Evolutionary conservation across 2,888 invertebrate species (phyloP).

Genomic region (Xestia c-nigrum): DNA sequence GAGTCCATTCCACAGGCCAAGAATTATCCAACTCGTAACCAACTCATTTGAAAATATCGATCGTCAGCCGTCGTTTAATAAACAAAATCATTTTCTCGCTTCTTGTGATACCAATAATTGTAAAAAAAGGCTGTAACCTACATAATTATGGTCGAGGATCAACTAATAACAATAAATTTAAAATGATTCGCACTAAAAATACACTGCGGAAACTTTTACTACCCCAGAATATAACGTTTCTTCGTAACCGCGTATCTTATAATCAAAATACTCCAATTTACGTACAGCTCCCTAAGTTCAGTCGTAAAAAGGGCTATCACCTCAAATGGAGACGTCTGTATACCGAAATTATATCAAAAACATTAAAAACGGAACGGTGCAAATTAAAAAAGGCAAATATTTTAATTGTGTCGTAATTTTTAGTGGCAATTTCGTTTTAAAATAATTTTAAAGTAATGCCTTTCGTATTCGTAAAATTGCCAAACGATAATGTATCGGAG

Average conservation of each 20-base stretch:
- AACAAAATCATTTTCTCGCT: not conserved
- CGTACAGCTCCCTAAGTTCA: conserved; percentile 38
- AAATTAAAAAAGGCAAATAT: conserved; percentile 46
- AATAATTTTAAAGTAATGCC: conserved; percentile 63
- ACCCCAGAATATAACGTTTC: conserved; percentile 23
- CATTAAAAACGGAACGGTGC: conserved; percentile 51
- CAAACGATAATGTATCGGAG: conserved; percentile 58
- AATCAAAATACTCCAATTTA: conserved; percentile 48
- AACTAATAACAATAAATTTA: conserved; percentile 33
- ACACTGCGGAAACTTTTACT: conserved; percentile 38
- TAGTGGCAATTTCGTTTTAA: conserved; percentile 53
- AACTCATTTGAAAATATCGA: not conserved
- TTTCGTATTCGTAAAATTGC: conserved; percentile 52
- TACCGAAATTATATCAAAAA: conserved; percentile 59
- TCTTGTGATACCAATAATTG: not conserved
- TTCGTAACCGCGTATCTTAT: conserved; percentile 37
- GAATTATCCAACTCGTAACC: not conserved
- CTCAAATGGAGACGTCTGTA: conserved; percentile 67
- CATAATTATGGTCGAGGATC: not conserved
- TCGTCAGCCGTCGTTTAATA: not conserved
- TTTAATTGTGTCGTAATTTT: conserved; percentile 72
- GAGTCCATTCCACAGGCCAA: not conserved
- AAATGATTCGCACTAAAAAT: conserved; percentile 35
- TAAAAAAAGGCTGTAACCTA: conserved; percentile 25
- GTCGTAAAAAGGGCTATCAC: conserved; percentile 57